Percentiles rank a stretch among this genome's conserved stretches.
Conservation (phyloP, 2,888 invertebrate genomes). For the Meiosimyza decipiens region DNA sequence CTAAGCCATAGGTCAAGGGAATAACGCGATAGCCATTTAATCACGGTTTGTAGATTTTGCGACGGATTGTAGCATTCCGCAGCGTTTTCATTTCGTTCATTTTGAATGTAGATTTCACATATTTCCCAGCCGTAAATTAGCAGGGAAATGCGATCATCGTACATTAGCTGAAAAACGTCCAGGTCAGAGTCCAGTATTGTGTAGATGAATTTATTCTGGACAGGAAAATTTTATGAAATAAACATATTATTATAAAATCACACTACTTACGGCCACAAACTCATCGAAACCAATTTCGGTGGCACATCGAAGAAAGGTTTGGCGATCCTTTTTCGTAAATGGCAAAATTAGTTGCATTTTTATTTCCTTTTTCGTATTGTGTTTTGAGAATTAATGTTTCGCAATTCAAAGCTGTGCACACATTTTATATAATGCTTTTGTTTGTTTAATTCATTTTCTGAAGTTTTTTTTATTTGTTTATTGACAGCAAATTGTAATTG, state of each 20-base stretch:
- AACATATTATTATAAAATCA: neutral
- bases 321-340: conserved; percentile 46
- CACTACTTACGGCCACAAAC: conserved; percentile 53
- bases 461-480: neutral
- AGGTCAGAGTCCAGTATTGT: conserved; percentile 51
- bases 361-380: conserved; percentile 21
- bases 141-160: conserved; percentile 53
- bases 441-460: neutral
- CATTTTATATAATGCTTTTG: neutral
- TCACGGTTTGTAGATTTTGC: conserved; percentile 45
- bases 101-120: conserved; percentile 48
- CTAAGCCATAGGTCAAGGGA: conserved; percentile 58
- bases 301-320: conserved; percentile 52
- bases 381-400: neutral
- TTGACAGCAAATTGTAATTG: neutral
- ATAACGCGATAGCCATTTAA: conserved; percentile 52
- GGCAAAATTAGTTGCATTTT: conserved; percentile 58
- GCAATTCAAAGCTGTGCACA: neutral
- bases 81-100: conserved; percentile 36
- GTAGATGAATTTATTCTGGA: conserved; percentile 52
- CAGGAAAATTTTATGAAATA: neutral
- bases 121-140: conserved; percentile 57
- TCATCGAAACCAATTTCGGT: conserved; percentile 56
- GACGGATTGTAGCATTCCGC: conserved; percentile 38
- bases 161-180: conserved; percentile 55